Evolutionary conservation across 2,797 vertebrate genomes (phyloP), one percentile per base, ranked within the genome.

Genomic region (Chanos chanos): DNA sequence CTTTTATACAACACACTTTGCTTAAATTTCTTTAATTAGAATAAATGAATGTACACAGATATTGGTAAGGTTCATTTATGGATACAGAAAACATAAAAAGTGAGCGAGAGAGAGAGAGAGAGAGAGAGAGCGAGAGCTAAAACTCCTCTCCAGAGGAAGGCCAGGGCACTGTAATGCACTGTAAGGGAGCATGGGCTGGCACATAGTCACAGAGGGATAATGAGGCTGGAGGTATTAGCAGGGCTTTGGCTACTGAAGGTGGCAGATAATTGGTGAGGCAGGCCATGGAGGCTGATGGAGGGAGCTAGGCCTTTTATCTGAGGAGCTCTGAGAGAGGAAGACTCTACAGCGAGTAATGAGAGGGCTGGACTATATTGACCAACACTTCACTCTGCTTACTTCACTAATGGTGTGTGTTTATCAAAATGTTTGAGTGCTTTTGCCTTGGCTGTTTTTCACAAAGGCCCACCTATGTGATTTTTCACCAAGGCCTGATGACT

Each of bases 331-430:
- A 31, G 13, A 31, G 50, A 57, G 5, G 47, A 33, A 49, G 39
- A 41, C 45, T 19, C 13, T 40, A 19, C 21, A 30, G 22, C 41
- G 21, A 33, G 53, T 77, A 74, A 71, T 70, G 37, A 66, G 61
- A 56, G 64, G 66, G 54, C 44, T 37, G 66, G 36, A 25, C 58
- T 28, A 36, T 68, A 70, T 55, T 64, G 61, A 72, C 57, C 64
- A 61, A 50, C 56, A 66, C 64, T 66, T 69, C 47, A 61, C 64
- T 70, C 64, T 69, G 62, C 61, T 62, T 59, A 57, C 37, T 54
- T 48, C 58, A 54, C 61, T 73, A 71, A 73, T 73, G 63, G 39
- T 36, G 48, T 39, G 41, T 72, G 66, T 70, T 72, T 67, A 70
- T 61, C 61, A 61, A 64, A 72, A 67, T 54, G 59, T 44, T 75